Base-by-base conservation (phyloP, 2,797 vertebrate species). In the Eulemur albifrons region DNA sequence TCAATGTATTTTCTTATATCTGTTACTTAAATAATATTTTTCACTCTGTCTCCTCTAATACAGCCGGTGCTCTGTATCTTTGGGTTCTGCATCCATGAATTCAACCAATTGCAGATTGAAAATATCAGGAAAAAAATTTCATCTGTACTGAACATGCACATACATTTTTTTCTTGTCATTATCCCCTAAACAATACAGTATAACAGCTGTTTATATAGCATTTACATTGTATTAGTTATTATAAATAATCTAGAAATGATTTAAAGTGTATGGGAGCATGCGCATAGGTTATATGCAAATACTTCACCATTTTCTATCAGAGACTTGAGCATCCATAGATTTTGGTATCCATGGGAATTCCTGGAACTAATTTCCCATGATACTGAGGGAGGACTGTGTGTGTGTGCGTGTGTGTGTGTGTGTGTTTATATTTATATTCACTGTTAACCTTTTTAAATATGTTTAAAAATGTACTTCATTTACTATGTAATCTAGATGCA, bases 21-120 rank as follows among this genome's bases (percentile, higher is more conserved):
- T 93, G 4, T 92, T 92, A 72, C 14, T 94, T 79, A 89, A 40
- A 61, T 52, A 93, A 23, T 61, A 70, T 32, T 80, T 87, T 94
- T n/a, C 5, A 43, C 15, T 38, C 54, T 43, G 20, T 90, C 20
- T 92, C 20, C 14, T 79, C 25, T 80, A 87, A 32, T 52, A 86
- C 7, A 79, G 76, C 35, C 1, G 4, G 14, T 21, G 0, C 13
- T 54, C 50, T 38, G 13, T 35, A 38, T 38, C n/a, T 38, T 79
- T 35, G 76, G 50, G 2, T 54, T 79, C 76, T 38, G n/a, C 21
- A 54, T 79, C 50, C n/a, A 23, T 79, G 52, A 20, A 25, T 54
- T 79, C 50, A 79, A 38, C 13, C 13, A 54, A 38, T 10, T 9
- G 13, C 7, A 54, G 21, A 38, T 25, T 79, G 21, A 25, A 79